Percentiles rank a stretch among this genome's conserved stretches.
Conservation (phyloP, 2,797 vertebrate genomes). For the Odontamblyopus lacepedii region DNA sequence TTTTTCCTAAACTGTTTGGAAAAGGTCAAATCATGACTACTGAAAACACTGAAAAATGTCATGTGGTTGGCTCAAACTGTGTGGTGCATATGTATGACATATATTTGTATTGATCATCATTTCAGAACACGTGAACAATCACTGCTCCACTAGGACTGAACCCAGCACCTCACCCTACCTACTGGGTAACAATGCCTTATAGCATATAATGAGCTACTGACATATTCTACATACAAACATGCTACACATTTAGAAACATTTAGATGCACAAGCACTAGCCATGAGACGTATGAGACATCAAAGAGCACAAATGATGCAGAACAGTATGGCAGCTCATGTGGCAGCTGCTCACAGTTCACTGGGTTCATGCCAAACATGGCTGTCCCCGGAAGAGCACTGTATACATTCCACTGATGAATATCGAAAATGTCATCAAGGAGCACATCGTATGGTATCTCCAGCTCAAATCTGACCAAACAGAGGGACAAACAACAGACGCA, state of each 20-base stretch:
- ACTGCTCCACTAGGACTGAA: background rate
- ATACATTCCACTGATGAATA: conserved; percentile 13
- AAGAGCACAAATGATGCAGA: conserved; percentile 4
- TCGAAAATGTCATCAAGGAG: background rate
- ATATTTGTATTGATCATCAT: background rate
- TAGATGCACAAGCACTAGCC: no score
- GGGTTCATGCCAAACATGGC: conserved; percentile 22
- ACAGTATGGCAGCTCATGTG: background rate
- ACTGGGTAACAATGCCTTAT: no score
- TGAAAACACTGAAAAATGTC: no score
- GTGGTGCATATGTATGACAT: background rate
- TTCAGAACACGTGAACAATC: no score
- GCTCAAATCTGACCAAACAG: conserved; percentile 10
- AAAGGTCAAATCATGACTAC: background rate
- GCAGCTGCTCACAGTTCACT: conserved; percentile 27
- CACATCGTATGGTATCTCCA: background rate
- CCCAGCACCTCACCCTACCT: background rate
- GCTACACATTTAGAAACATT: background rate
- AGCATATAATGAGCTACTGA: background rate
- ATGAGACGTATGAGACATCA: background rate
- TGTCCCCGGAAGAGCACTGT: conserved; percentile 7
- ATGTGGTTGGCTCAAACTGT: no score
- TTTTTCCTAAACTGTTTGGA: background rate
- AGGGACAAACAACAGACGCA: background rate
- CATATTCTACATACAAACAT: background rate